A percentile compares a stretch with the other conserved stretches of the same genome.
Conservation (phyloP, 2,797 vertebrate genomes). For the Hirundo rustica region DNA sequence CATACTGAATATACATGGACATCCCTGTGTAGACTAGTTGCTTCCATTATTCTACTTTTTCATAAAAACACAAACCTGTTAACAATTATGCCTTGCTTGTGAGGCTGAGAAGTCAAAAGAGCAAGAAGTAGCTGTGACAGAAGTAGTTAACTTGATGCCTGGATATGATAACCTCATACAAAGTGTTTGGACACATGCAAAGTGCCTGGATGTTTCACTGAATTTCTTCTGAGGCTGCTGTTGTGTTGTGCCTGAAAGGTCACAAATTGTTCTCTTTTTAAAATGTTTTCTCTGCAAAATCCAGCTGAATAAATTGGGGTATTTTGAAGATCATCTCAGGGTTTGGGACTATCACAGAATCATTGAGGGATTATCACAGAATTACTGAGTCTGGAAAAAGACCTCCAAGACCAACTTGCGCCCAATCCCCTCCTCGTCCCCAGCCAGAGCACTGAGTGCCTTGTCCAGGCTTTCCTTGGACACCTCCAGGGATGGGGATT, state of each 20-base stretch:
- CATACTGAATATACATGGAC: fast-evolving
- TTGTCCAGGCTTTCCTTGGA: fast-evolving
- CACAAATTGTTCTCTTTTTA: background rate
- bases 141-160: background rate
- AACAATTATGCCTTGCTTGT: background rate
- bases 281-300: background rate
- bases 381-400: background rate
- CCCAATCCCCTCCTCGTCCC: fast-evolving
- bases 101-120: background rate
- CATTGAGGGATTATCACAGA: background rate
- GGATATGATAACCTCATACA: background rate
- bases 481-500: background rate
- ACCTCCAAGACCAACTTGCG: fast-evolving
- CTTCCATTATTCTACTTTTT: background rate
- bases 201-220: background rate
- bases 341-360: background rate
- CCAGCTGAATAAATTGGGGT: background rate
- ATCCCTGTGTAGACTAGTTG: too few relatives aligned
- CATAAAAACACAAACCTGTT: background rate
- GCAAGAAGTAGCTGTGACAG: background rate
- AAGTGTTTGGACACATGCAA: background rate
- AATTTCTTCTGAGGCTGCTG: background rate
- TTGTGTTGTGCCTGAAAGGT: background rate
- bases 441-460: background rate
- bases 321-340: background rate